These are phyloP conservation scores for Clivina fossor DNA, from an alignment of 2,888 invertebrate species.

Conservation along the genomic window DNA sequence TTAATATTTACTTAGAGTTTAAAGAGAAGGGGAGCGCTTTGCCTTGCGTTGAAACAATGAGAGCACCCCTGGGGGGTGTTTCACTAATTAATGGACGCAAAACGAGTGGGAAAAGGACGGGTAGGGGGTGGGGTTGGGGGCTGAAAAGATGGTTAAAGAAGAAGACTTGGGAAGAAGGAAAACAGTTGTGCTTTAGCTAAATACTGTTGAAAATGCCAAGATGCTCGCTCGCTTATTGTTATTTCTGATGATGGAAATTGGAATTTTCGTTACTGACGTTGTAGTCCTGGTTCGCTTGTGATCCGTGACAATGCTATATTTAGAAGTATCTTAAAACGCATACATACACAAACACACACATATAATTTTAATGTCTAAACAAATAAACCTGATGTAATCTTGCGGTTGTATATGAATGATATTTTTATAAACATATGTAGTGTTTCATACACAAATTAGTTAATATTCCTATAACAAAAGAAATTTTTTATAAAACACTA, in stretches of 20 bases:
- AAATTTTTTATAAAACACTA: no score
- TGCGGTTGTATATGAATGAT: no score
- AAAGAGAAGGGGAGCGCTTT: constrained; percentile 1
- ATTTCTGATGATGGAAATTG: constrained; percentile 6
- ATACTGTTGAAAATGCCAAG: constrained; percentile 33
- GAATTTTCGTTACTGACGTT: background rate
- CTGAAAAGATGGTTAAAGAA: no score
- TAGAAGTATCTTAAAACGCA: no score
- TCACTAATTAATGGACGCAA: constrained; percentile 56
- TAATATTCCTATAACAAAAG: no score
- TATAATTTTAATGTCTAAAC: no score
- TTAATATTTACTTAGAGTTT: constrained; percentile 33
- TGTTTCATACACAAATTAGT: no score
- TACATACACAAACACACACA: no score
- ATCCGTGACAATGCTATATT: constrained; percentile 2
- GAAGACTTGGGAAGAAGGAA: background rate
- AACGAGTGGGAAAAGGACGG: no score
- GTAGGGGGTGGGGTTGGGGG: constrained; percentile 41
- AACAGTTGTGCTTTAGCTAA: constrained; percentile 16
- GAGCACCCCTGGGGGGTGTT: constrained; percentile 53
- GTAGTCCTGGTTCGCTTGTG: background rate
- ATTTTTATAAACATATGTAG: no score
- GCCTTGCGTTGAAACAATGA: constrained; percentile 35
- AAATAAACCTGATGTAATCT: no score
- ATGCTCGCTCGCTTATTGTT: constrained; percentile 20